phyloP scores from a whole-genome alignment of 2,113 vertebrate genomes.

The Scomber scombrus region DNA sequence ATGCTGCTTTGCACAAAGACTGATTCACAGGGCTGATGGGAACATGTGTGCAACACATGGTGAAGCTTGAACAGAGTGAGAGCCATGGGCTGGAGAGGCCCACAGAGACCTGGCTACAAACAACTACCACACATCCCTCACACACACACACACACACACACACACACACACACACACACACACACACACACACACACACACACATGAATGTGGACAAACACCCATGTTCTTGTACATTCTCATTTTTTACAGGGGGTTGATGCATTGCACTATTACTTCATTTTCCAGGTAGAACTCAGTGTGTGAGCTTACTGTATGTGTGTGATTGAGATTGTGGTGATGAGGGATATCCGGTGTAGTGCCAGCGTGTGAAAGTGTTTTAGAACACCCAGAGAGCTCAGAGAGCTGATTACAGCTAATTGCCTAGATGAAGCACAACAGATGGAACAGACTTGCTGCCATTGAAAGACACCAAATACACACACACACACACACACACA shows the following conservation, averaged over 20 bases:
- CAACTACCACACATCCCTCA: slow-evolving; percentile 55
- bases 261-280: slow-evolving; percentile 23
- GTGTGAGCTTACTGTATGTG: slow-evolving; percentile 31
- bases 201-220: slow-evolving; percentile 9
- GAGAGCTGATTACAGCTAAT: slow-evolving; percentile 82
- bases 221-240: slow-evolving; percentile 46
- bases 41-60: slow-evolving; percentile 85
- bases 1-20: slow-evolving; percentile 79
- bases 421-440: slow-evolving; percentile 78
- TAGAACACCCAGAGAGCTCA: slow-evolving; percentile 80
- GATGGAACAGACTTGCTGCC: slow-evolving; percentile 68
- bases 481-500: slow-evolving; percentile 23
- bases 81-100: slow-evolving; percentile 69
- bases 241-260: slow-evolving; percentile 48
- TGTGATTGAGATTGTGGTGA: slow-evolving; percentile 58
- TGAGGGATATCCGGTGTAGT: slow-evolving; percentile 68
- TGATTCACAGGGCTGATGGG: slow-evolving; percentile 70
- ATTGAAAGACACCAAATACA: slow-evolving; percentile 52
- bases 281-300: slow-evolving; percentile 53
- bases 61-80: slow-evolving; percentile 50
- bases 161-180: slow-evolving; percentile 29
- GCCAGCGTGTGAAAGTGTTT: slow-evolving; percentile 73
- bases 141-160: slow-evolving; percentile 18
- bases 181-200: slow-evolving; percentile 16
- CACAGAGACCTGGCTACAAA: slow-evolving; percentile 71